A percentile compares a stretch with the other conserved stretches of the same genome.
These are phyloP conservation scores for Manis javanica DNA, from an alignment of 2,797 vertebrate species.

Conservation along the genomic window DNA sequence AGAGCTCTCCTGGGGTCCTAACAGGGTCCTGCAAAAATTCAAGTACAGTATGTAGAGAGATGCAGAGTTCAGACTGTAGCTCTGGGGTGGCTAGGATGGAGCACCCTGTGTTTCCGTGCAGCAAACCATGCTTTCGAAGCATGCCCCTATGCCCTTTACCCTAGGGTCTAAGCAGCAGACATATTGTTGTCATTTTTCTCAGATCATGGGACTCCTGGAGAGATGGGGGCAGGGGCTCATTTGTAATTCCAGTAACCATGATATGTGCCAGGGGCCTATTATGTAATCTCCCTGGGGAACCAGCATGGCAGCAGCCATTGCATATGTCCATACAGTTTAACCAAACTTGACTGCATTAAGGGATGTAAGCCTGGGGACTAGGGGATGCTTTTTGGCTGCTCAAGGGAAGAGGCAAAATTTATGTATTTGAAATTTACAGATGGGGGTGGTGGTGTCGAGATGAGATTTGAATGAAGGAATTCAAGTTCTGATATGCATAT, in stretches of 20 bases:
- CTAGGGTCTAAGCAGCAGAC: conserved; percentile 24
- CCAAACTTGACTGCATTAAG: conserved; percentile 22
- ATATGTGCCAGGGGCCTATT: conserved; percentile 53
- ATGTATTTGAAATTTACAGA: conserved; percentile 22
- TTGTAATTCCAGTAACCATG: conserved; percentile 58
- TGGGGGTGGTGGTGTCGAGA: background rate
- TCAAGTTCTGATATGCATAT: background rate
- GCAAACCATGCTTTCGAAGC: conserved; percentile 10
- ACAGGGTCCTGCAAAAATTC: conserved; percentile 76
- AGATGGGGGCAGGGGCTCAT: conserved; percentile 11
- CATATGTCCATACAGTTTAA: background rate
- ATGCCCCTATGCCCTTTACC: background rate
- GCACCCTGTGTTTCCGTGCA: background rate
- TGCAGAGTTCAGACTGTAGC: background rate
- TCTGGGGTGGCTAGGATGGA: background rate
- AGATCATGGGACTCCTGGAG: conserved; percentile 49
- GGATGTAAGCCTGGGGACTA: background rate
- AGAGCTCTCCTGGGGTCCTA: conserved; percentile 75
- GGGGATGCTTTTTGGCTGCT: background rate
- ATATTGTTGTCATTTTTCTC: conserved; percentile 61
- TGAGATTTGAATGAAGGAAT: conserved; percentile 36
- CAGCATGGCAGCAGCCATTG: background rate
- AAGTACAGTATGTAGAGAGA: background rate
- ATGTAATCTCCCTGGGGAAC: conserved; percentile 63
- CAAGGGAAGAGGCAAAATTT: background rate